Evolutionary conservation across 2,888 invertebrate species (phyloP).

Genomic region (Spodoptera littoralis): DNA sequence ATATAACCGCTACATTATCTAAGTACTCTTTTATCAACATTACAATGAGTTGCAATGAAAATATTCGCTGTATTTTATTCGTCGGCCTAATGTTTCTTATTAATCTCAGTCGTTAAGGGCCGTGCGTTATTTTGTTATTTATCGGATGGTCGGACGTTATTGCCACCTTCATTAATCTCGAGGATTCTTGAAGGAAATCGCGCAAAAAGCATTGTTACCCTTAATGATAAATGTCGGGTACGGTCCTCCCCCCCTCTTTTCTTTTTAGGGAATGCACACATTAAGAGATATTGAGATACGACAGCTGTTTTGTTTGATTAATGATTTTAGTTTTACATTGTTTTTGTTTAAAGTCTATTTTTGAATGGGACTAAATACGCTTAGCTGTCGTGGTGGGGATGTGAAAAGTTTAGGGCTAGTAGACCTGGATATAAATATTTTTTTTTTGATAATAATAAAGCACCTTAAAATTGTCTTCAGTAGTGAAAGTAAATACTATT

Average conservation of each 20-base stretch:
- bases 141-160: constrained; percentile 82
- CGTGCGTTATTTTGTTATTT: constrained; percentile 85
- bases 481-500: no score
- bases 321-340: not conserved
- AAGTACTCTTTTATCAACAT: constrained; percentile 29
- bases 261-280: constrained; percentile 52
- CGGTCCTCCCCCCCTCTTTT: constrained; percentile 48
- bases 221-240: constrained; percentile 83
- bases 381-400: no score
- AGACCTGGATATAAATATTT: no score
- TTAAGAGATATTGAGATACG: constrained; percentile 19
- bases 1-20: constrained; percentile 11
- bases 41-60: constrained; percentile 52
- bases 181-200: constrained; percentile 85
- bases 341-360: no score
- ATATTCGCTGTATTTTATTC: constrained; percentile 60
- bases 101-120: constrained; percentile 78
- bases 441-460: no score
- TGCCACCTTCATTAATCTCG: constrained; percentile 86
- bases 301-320: constrained; percentile 8
- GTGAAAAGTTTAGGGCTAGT: no score
- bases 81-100: constrained; percentile 73
- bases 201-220: constrained; percentile 85
- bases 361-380: no score
- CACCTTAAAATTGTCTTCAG: no score